Conservation (phyloP, 2,888 invertebrate genomes). For the Corythucha ciliata region DNA sequence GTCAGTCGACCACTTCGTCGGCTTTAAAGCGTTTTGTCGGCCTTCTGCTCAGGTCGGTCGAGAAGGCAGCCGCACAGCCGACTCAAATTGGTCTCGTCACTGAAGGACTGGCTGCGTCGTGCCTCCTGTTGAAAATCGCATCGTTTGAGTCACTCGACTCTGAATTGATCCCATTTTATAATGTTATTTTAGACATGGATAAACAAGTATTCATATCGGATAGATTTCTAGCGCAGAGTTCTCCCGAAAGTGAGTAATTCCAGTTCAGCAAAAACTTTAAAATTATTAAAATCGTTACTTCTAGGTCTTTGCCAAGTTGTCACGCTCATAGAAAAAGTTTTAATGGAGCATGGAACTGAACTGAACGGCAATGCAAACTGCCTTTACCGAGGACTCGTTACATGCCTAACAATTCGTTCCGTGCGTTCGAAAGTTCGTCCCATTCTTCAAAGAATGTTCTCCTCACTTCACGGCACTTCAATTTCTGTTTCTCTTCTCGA, state of each 20-base stretch:
- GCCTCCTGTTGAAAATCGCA: slow-evolving; percentile 56
- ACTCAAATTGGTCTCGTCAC: slow-evolving; percentile 54
- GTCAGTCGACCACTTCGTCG: slow-evolving; percentile 48
- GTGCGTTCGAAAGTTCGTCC: slow-evolving; percentile 55
- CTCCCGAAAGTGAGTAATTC: slow-evolving; percentile 52
- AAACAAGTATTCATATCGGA: slow-evolving; percentile 75
- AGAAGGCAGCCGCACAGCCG: slow-evolving; percentile 65
- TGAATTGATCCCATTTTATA: slow-evolving; percentile 56
- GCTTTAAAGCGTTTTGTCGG: slow-evolving; percentile 48
- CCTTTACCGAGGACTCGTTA: slow-evolving; percentile 60
- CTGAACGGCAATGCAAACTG: slow-evolving; percentile 57
- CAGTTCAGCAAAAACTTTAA: too few species aligned
- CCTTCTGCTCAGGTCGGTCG: slow-evolving; percentile 59
- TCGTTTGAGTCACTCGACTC: slow-evolving; percentile 45
- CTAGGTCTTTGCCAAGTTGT: slow-evolving; percentile 59
- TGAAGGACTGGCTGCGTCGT: slow-evolving; percentile 61
- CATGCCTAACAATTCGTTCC: slow-evolving; percentile 52
- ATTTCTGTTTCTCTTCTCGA: slow-evolving; percentile 55
- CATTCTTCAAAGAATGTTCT: slow-evolving; percentile 49
- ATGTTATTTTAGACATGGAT: slow-evolving; percentile 59
- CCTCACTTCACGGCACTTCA: slow-evolving; percentile 50
- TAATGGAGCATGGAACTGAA: slow-evolving; percentile 59
- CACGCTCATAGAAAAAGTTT: slow-evolving; percentile 60
- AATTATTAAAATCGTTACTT: too few species aligned
- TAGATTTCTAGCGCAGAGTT: slow-evolving; percentile 61